Evolutionary conservation across 1,140 invertebrate genomes (phyloP), one percentile per base, ranked within the genome.

Genomic region (Limonius californicus): DNA sequence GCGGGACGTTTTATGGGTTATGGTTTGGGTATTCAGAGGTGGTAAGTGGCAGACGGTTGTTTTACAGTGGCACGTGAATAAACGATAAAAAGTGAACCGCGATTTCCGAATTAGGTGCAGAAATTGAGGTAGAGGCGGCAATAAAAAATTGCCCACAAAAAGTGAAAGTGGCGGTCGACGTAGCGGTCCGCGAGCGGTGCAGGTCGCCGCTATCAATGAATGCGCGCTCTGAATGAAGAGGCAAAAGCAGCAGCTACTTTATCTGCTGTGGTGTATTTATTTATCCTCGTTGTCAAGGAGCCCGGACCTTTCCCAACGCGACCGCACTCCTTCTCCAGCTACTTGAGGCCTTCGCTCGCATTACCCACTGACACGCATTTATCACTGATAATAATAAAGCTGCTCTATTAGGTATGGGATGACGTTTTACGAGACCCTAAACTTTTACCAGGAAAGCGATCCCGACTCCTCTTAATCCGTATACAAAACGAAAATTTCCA

Each of bases 251-350:
- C 54, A 59, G 61, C 64, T 53, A 63, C 61, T 68, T 68, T 68
- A 68, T 66, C 66, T 59, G 60, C 42, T 59, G 62, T 58, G 58
- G 59, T 66, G 59, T 63, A 65, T 68, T 68, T 66, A 68, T 68
- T 68, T 68, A 63, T 68, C 66, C 63, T 61, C 57, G 63, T 68
- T 68, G 63, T 68, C 66, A 68, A 65, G 63, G 42, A 61, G 16
- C 16, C 61, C 64, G 42, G 64, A 68, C 63, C 66, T 65, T 59
- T 50, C 66, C 30, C 66, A 67, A 67, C 55, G 21, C n/a, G 15
- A 39, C 57, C 43, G 30, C 58, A 54, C 45, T 50, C 45, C 45
- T 50, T 50, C 45, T 50, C 45, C 7, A 50, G 53, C 57, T 39
- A 59, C 15, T 19, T 57, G 60, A 43, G 21, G 54, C 53, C 54